Evolutionary conservation across 2,797 vertebrate genomes (phyloP), one percentile per base, ranked within the genome.

Genomic region (Amblyraja radiata): DNA sequence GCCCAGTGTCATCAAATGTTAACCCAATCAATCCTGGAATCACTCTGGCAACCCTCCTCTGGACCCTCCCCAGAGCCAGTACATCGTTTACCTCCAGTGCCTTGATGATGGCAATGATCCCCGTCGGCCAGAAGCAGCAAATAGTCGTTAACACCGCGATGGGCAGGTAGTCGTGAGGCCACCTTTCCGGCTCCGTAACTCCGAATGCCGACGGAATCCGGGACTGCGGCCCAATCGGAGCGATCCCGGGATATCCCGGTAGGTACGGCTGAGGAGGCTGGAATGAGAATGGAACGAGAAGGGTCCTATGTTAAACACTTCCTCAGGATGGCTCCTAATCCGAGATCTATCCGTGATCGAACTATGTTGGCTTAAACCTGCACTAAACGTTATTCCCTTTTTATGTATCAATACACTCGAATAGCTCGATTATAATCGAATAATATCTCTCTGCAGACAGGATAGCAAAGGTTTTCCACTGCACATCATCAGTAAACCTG

Each of bases 131-230:
- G 68, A 93, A 93, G 18, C 91, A 93, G 71, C 91, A 93, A 14
- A 93, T 21, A 0, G 91, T 93, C 16, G 73, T 93, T 25, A 93
- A n/a, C 39, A 93, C 71, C 6, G 91, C 91, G 32, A 93, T 93
- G 36, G 91, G 91, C 9, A 93, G 91, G n/a, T 93, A 93, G 91
- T 93, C 91, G 32, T 93, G 91, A 61, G 91, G 91, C 25, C 68
- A 68, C 1, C 25, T 32, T 21, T 63, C 68, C 0, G 91, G 36
- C 18, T 93, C 68, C 28, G 63, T 6, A 83, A 86, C 63, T 8
- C 83, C 5, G 83, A 84, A 84, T 58, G 46, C 81, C 28, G 81
- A 84, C 28, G 81, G 81, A 1, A 65, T n/a, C 58, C 2, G 58
- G 61, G 83, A 8, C 83, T 86, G 83, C 13, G 28, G 54, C 0